These are phyloP conservation scores for Ectropis grisescens DNA, from an alignment of 1,140 invertebrate genomes.

Conservation along the genomic window DNA sequence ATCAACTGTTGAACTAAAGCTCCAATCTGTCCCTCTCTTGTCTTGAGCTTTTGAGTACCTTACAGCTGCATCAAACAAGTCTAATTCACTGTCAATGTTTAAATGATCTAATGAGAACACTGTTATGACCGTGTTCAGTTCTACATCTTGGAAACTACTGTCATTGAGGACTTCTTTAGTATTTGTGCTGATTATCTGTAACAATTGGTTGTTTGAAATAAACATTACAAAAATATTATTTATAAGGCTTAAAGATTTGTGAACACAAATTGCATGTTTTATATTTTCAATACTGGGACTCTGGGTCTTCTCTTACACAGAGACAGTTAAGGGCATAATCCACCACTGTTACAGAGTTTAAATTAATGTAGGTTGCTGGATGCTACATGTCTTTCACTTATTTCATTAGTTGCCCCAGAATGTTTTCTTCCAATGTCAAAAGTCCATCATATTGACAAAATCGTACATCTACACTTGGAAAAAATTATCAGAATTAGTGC, in stretches of 20 bases:
- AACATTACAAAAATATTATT: slow-evolving; percentile 5
- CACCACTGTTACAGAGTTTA: too few relatives aligned
- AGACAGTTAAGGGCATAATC: too few relatives aligned
- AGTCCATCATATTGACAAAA: too few relatives aligned
- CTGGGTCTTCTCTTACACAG: too few relatives aligned
- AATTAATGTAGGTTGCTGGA: too few relatives aligned
- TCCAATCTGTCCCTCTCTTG: slow-evolving; percentile 32
- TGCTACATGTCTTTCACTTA: too few relatives aligned
- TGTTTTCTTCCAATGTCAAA: too few relatives aligned
- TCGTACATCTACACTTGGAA: too few relatives aligned
- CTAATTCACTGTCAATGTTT: slow-evolving; percentile 80
- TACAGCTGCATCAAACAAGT: slow-evolving; percentile 80
- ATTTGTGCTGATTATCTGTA: slow-evolving; percentile 79
- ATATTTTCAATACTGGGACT: too few relatives aligned
- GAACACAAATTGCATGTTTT: background rate
- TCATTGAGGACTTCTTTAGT: slow-evolving; percentile 82
- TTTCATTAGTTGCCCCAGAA: too few relatives aligned
- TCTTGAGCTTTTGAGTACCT: slow-evolving; percentile 73
- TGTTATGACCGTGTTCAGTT: slow-evolving; percentile 78
- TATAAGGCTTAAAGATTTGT: background rate
- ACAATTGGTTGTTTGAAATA: slow-evolving; percentile 1
- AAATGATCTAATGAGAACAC: slow-evolving; percentile 81
- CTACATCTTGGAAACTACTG: slow-evolving; percentile 81
- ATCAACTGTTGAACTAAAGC: slow-evolving; percentile 24
- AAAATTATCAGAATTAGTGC: too few relatives aligned